Evolutionary conservation across 2,113 vertebrate genomes (phyloP).

Genomic region (Paralichthys olivaceus): DNA sequence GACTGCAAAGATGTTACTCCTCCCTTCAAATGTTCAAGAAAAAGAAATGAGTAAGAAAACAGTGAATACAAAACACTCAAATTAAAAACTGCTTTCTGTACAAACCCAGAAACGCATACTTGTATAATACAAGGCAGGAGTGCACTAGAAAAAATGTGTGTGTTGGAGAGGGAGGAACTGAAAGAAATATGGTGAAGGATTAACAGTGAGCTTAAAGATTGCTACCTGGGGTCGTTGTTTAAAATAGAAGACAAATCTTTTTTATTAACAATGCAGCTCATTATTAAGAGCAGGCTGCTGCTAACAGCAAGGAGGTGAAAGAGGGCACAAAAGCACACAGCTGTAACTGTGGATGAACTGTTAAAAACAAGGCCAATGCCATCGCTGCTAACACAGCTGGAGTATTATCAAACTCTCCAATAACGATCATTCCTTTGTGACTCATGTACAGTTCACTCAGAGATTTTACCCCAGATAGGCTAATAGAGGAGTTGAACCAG

Average conservation of each 20-base stretch:
- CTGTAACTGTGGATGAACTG: constrained; percentile 55
- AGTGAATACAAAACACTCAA: constrained; percentile 10
- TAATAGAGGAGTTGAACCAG: constrained; percentile 27
- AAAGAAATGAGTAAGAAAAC: not conserved
- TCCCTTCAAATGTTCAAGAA: not conserved
- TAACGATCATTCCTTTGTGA: constrained; percentile 45
- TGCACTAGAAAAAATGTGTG: too few relatives aligned
- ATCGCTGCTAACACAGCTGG: constrained; percentile 25
- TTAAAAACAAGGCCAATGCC: constrained; percentile 64
- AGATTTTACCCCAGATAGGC: constrained; percentile 39
- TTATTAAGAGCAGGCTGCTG: constrained; percentile 60
- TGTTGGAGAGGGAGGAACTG: too few relatives aligned
- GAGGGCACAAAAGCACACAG: constrained; percentile 60
- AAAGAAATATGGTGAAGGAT: too few relatives aligned
- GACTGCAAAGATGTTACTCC: constrained; percentile 9
- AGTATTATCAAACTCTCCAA: constrained; percentile 42
- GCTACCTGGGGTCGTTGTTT: constrained; percentile 55
- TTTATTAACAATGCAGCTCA: constrained; percentile 78
- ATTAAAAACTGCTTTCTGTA: constrained; percentile 26
- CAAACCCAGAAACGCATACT: too few relatives aligned
- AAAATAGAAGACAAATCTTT: constrained; percentile 69
- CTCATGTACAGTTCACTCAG: constrained; percentile 22
- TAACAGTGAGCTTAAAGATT: constrained; percentile 16
- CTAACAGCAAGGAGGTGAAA: constrained; percentile 68
- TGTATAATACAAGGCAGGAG: too few relatives aligned